Evolutionary conservation across 2,113 vertebrate species (phyloP), one percentile per base, ranked within the genome.

Genomic region (Corvus hawaiiensis): DNA sequence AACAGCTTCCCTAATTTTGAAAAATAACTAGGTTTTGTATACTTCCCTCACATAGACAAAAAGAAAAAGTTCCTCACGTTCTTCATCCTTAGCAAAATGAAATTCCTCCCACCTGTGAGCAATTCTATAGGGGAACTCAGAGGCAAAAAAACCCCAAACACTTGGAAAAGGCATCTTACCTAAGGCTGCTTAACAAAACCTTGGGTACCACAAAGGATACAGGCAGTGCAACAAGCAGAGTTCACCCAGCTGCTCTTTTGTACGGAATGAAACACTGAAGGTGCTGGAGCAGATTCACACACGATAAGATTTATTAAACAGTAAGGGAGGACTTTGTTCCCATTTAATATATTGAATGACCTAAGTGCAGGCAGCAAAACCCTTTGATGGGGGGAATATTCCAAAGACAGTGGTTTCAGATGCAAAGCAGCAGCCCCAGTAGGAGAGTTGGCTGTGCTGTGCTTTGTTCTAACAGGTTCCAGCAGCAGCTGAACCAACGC

Each of bases 401-500:
- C 90, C 87, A 94, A 78, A 94, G 91, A 41, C 51, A 41, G 77
- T 35, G 78, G 71, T 94, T 90, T 78, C 78, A 91, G 76, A 93
- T 91, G 89, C 74, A 97, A 81, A 89, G 30, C 80, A 81, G 90
- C 75, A 92, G 88, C 54, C 24, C n/a, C 4, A 18, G 75, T 27
- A 66, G 28, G 15, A 95, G 54, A 0, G 17, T 37, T 79, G 86
- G 75, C 84, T 51, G 84, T 17, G 8, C 74, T 41, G 64, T 37
- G 87, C 83, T 94, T 61, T 93, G 90, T 95, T 84, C 30, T 55
- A 93, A 93, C 95, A 92, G 87, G 94, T 94, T 93, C 46, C 78
- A 83, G 86, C 88, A 74, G 83, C 87, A 88, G 82, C 94, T 73
- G 88, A 55, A 88, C 79, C 82, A 84, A 43, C 2, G 39, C 66